phyloP scores from a whole-genome alignment of 2,888 invertebrate species.

The Myathropa florea region DNA sequence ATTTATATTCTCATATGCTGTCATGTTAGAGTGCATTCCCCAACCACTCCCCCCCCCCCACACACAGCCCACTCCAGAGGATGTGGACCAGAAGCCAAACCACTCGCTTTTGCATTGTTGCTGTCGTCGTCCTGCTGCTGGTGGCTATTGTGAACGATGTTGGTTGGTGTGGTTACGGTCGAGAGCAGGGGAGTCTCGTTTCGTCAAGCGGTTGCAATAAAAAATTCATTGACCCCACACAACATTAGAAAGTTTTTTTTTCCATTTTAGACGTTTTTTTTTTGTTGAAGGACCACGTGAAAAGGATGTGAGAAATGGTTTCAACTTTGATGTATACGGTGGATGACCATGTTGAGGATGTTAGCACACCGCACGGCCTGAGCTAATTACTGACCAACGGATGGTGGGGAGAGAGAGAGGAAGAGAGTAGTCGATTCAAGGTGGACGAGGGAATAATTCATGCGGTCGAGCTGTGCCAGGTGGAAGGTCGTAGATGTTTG shows the following conservation, averaged over 20 bases:
- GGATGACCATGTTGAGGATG: slow-evolving; percentile 18
- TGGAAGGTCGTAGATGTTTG: background rate
- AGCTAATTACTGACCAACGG: slow-evolving; percentile 56
- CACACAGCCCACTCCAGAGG: slow-evolving; percentile 9
- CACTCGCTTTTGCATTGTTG: slow-evolving; percentile 60
- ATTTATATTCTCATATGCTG: slow-evolving; percentile 65
- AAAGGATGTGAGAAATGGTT: slow-evolving; percentile 32
- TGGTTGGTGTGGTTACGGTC: slow-evolving; percentile 14
- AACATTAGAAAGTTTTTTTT: slow-evolving; percentile 41
- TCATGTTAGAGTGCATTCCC: slow-evolving; percentile 54
- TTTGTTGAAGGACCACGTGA: slow-evolving; percentile 19
- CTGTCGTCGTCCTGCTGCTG: slow-evolving; percentile 4
- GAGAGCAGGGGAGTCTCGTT: slow-evolving; percentile 26
- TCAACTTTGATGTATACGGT: slow-evolving; percentile 27
- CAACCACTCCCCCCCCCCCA: no score
- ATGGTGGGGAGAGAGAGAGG: slow-evolving; percentile 7
- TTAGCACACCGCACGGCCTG: slow-evolving; percentile 35
- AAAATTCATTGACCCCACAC: slow-evolving; percentile 67
- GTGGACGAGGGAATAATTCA: slow-evolving; percentile 15
- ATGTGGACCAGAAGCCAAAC: slow-evolving; percentile 44
- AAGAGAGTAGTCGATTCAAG: slow-evolving; percentile 23
- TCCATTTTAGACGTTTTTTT: background rate
- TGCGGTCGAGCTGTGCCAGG: background rate
- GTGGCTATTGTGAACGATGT: slow-evolving; percentile 8
- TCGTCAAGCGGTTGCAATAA: slow-evolving; percentile 44